Evolutionary conservation across 2,113 vertebrate species (phyloP).

Genomic region (Gnathonemus echidnorhynchus): DNA sequence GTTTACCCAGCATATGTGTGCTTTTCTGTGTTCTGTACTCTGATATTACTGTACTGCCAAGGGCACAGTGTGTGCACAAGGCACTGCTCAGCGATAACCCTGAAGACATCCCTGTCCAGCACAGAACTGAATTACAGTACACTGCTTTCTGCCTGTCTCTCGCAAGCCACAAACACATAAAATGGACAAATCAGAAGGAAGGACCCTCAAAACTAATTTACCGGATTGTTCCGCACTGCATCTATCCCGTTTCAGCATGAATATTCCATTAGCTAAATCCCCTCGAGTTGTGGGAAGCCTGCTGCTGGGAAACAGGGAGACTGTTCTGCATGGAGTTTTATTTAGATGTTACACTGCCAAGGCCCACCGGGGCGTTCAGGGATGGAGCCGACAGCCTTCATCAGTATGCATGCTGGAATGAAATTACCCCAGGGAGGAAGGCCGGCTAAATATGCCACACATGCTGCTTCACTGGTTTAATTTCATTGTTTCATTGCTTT

Average conservation of each 20-base stretch:
- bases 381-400: conserved; percentile 60
- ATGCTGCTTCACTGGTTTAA: conserved; percentile 66
- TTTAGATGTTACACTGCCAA: conserved; percentile 60
- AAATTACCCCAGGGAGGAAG: conserved; percentile 56
- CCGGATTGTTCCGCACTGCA: conserved; percentile 23
- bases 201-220: conserved; percentile 11
- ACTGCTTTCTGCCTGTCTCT: not conserved
- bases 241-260: conserved; percentile 17
- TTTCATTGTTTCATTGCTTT: conserved; percentile 75
- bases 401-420: conserved; percentile 57
- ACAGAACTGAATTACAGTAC: not conserved
- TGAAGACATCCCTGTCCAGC: not conserved
- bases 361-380: conserved; percentile 62
- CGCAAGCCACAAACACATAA: not conserved
- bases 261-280: conserved; percentile 31
- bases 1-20: not conserved
- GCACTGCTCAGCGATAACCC: not conserved
- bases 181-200: not conserved
- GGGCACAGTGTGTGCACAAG: not conserved
- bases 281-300: conserved; percentile 25
- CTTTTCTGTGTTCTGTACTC: not conserved
- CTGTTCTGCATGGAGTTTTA: conserved; percentile 68
- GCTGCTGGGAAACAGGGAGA: conserved; percentile 51
- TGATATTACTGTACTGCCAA: not conserved
- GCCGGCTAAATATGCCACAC: conserved; percentile 58